Evolutionary conservation across 2,888 invertebrate genomes (phyloP), one percentile per base, ranked within the genome.

Genomic region (Drymonia ruficornis): DNA sequence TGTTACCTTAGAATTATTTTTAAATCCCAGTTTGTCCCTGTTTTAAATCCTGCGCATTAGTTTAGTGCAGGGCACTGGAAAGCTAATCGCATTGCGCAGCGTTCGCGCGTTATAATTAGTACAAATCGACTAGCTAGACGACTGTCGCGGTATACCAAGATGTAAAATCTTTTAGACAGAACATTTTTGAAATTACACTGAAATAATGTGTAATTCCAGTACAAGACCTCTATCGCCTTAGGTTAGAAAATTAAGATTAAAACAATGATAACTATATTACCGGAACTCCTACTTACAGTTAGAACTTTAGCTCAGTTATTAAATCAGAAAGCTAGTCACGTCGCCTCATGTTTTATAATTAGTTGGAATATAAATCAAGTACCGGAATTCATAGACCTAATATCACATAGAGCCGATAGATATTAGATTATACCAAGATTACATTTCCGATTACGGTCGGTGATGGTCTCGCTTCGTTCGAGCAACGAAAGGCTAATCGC

Each of bases 401-500:
- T 45, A 45, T 15, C 7, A 28, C 15, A 45, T 28, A 45, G 45
- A 45, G 23, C 28, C 28, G 23, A 45, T 23, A n/a, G n/a, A 23
- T 45, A 45, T 28, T 45, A n/a, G n/a, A 23, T 45, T 28, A 15
- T 45, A 45, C 45, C 19, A n/a, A 45, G 45, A 45, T 45, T 45
- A 6, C 23, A 45, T 45, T 45, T 45, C 18, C 28, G 45, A 45
- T 45, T 45, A 45, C 45, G 13, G 13, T 45, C 8, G 2, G 28
- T n/a, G 45, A 45, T 45, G 45, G 45, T 45, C 45, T 47, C 16
- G 47, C 34, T 74, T 74, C 67, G 70, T 69, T 65, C 80, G 72
- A 71, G 70, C 75, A 83, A 78, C 81, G 80, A 83, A 84, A 84
- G 87, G 87, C 87, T 89, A 89, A 90, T 89, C 87, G 85, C 76